A percentile compares a stretch with the other conserved stretches of the same genome.
Conservation (phyloP, 2,797 vertebrate species). For the Eutrigla gurnardus region DNA sequence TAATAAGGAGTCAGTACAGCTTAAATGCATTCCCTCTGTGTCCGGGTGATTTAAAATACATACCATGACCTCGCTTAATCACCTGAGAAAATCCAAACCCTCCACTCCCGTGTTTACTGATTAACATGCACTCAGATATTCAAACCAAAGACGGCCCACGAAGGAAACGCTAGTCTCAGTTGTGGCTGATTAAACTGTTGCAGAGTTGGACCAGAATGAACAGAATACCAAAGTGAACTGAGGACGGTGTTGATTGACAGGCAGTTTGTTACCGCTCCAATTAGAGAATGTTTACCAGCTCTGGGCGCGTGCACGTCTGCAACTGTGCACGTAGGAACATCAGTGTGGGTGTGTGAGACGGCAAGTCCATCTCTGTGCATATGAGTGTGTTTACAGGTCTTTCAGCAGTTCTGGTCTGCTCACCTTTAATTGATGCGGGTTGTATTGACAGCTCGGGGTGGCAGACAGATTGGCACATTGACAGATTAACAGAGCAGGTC, state of each 20-base stretch:
- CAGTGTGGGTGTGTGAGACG: conserved; percentile 1
- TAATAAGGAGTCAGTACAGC: conserved; percentile 4
- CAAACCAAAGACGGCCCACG: background rate
- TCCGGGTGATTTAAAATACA: background rate
- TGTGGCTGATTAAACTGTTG: conserved; percentile 48
- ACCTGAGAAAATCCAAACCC: background rate
- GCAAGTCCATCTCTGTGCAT: background rate
- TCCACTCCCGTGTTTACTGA: background rate
- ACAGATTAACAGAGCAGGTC: conserved; percentile 21
- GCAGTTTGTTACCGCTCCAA: conserved; percentile 59
- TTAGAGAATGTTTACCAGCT: conserved; percentile 56
- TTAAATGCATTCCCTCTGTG: background rate
- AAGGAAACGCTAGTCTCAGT: conserved; percentile 16
- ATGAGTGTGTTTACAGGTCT: conserved; percentile 19
- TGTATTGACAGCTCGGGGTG: conserved; percentile 34
- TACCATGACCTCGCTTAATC: background rate
- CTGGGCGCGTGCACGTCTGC: conserved; percentile 31
- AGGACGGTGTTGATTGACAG: conserved; percentile 58
- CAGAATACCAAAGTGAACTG: conserved; percentile 28
- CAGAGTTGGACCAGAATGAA: conserved; percentile 33
- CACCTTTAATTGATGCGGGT: conserved; percentile 41
- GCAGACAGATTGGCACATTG: conserved; percentile 22
- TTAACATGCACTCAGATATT: conserved; percentile 7
- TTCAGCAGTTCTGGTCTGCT: conserved; percentile 19
- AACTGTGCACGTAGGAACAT: background rate